Evolutionary conservation across 2,888 invertebrate genomes (phyloP).

Genomic region (Orchesellides sinensis): DNA sequence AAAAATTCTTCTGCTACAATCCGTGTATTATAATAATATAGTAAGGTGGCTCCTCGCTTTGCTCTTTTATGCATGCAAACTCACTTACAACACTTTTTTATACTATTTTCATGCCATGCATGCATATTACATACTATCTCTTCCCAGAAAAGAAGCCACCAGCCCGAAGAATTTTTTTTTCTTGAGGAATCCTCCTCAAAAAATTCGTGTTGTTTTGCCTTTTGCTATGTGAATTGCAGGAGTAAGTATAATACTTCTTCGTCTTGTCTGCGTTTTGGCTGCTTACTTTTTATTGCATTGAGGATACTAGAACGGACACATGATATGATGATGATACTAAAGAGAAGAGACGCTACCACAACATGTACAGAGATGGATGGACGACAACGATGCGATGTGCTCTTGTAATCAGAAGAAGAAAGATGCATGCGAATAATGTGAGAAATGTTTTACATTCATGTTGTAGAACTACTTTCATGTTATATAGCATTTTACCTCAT

Average conservation of each 20-base stretch:
- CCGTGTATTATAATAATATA: too few species aligned
- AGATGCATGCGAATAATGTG: constrained; percentile 52
- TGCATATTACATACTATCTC: background rate
- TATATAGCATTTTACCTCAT: background rate
- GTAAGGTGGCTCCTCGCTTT: too few species aligned
- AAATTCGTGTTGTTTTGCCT: background rate
- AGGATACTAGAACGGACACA: constrained; percentile 60
- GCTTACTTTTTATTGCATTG: constrained; percentile 20
- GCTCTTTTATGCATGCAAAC: too few species aligned
- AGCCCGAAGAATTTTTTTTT: background rate
- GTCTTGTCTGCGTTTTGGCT: background rate
- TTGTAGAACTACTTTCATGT: background rate
- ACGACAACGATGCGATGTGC: background rate
- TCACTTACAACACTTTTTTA: too few species aligned
- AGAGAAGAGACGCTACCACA: too few species aligned
- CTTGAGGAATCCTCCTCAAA: background rate
- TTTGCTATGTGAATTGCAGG: background rate
- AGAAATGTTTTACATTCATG: constrained; percentile 36
- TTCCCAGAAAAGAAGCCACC: too few species aligned
- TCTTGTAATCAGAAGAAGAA: background rate
- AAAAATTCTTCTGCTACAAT: too few species aligned
- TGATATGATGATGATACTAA: too few species aligned
- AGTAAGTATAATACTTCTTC: background rate
- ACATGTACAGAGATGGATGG: background rate
- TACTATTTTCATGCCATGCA: too few species aligned